Base-by-base conservation (phyloP, 2,888 invertebrate species). In the Epirrhoe alternata region DNA sequence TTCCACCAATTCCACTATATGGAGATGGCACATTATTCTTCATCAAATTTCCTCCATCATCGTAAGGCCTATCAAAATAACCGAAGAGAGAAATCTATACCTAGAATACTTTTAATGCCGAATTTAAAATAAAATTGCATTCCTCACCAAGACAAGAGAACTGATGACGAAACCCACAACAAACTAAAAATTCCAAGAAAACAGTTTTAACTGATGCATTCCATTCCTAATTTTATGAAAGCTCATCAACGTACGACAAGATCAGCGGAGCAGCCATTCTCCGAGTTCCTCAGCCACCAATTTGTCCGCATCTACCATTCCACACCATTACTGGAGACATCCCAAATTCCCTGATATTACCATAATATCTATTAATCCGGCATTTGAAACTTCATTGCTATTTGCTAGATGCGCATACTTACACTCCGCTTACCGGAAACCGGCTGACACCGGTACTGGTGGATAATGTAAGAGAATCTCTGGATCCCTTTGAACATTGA, bases 361-460 rank as follows among this genome's bases (percentile, higher is more conserved):
- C 54, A 66, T 62, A n/a, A n/a, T n/a, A 66, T 33, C 66, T 50
- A 62, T 66, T 59, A 62, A 66, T 38, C 38, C 31, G 33, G 61
- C 33, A 61, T 66, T 58, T 66, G 53, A 53, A 42, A 58, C 50
- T 35, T 58, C 42, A 60, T 6, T 31, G 60, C 14, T 65, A 56
- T 60, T 65, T 24, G 55, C 66, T 61, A 16, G 45, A 50, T 54
- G 17, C 53, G 54, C 38, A 49, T 58, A 42, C 58, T 58, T 33
- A 33, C 52, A 42, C 10, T 12, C 38, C 10, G 38, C 12, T 42
- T 42, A 12, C 38, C 38, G 12, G 12, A 42, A 42, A 42, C 38
- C 38, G 12, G 38, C 38, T 42, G 10, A 16, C 5, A 7, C 12
- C 42, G 12, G 42, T 42, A 4, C 12, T 42, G 0, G 47, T 10